These are phyloP conservation scores for Sebastes miniatus DNA, from an alignment of 2,797 vertebrate genomes.

Conservation along the genomic window DNA sequence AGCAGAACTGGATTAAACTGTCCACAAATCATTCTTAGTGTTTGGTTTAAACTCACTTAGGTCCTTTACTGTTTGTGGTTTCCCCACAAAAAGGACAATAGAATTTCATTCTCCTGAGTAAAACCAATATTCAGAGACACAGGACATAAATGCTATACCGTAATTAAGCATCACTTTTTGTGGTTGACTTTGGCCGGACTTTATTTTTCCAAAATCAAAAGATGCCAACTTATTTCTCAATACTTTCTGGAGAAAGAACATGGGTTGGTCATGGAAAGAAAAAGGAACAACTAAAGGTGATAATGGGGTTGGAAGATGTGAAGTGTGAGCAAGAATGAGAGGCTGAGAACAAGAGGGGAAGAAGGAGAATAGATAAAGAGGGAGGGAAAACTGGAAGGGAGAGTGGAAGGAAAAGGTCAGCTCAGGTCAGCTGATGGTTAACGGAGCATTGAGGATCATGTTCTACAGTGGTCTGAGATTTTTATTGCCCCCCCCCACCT, in stretches of 20 bases:
- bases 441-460: conserved; percentile 53
- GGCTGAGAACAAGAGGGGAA: conserved; percentile 1
- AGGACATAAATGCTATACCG: background rate
- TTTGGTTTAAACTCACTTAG: conserved; percentile 19
- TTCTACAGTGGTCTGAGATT: conserved; percentile 56
- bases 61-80: conserved; percentile 26
- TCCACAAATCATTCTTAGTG: conserved; percentile 33
- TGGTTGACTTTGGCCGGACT: background rate
- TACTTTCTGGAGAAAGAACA: background rate
- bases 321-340: background rate
- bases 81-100: conserved; percentile 31
- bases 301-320: background rate
- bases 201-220: background rate
- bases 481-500: conserved; percentile 41
- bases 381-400: conserved; percentile 3
- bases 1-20: conserved; percentile 38
- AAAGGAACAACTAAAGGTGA: background rate
- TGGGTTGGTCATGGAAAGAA: background rate
- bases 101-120: background rate
- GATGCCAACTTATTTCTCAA: background rate
- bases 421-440: conserved; percentile 56
- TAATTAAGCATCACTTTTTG: background rate
- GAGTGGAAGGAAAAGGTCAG: conserved; percentile 33
- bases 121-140: conserved; percentile 30
- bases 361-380: background rate